Evolutionary conservation across 2,797 vertebrate genomes (phyloP).

Genomic region (Myotis findleyi): DNA sequence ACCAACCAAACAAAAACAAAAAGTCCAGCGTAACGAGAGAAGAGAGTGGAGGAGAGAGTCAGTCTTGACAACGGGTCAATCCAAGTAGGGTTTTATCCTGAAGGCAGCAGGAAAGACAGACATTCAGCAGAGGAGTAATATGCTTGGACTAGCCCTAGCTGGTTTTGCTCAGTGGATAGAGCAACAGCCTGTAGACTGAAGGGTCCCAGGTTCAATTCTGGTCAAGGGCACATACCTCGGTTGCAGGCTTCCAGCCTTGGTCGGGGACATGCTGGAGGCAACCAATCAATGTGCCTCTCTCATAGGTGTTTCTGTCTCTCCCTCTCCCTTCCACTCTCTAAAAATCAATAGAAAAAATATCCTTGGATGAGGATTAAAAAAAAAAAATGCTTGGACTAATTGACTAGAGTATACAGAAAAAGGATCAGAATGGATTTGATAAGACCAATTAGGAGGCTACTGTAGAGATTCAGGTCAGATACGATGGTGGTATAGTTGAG

Average conservation of each 20-base stretch:
- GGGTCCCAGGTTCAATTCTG: too few relatives aligned
- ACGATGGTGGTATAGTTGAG: neutral
- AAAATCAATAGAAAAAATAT: too few relatives aligned
- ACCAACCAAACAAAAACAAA: neutral
- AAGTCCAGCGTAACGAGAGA: neutral
- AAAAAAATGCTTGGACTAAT: neutral
- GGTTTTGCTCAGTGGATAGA: too few relatives aligned
- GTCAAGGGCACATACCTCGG: too few relatives aligned
- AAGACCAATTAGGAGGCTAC: neutral
- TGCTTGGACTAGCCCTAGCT: neutral
- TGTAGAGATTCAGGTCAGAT: neutral
- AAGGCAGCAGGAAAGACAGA: neutral
- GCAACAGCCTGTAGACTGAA: too few relatives aligned
- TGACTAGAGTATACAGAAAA: neutral
- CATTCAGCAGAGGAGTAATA: neutral
- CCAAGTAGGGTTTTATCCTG: neutral
- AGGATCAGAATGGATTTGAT: conserved; percentile 2
- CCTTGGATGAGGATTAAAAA: too few relatives aligned
- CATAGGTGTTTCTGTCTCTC: too few relatives aligned
- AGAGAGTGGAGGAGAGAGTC: neutral
- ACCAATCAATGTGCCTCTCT: too few relatives aligned
- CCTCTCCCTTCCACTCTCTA: too few relatives aligned
- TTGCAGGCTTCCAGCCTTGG: too few relatives aligned
- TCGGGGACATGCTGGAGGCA: too few relatives aligned
- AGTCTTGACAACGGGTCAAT: neutral